Base-by-base conservation (phyloP, 37 sponge, comb jelly and placozoan genomes). In the Halisarca cf. caerulea region DNA sequence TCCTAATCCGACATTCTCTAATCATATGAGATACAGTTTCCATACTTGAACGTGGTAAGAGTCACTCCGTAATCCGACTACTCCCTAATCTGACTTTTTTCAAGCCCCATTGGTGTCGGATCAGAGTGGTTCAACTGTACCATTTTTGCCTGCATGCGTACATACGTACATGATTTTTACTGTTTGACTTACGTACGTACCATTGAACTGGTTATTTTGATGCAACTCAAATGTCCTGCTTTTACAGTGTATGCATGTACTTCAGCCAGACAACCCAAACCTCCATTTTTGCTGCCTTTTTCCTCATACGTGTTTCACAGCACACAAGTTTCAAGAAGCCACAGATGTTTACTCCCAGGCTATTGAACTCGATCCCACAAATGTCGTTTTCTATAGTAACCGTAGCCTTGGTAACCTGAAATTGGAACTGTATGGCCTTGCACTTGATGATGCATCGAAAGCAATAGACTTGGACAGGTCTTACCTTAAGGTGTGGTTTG, bases 381-480 rank as follows among this genome's bases (percentile, higher is more conserved):
- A 85, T 30, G 94, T 96, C 43, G 86, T 88, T 45, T 94, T 93
- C 81, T 98, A 92, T 88, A 91, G 96, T 35, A 98, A 98, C 89
- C 79, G 99, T 27, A 96, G 96, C 86, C 83, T 96, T 61, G 95
- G 95, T 27, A 82, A 96, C 81, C 86, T 98, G 36, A 89, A 88
- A 44, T 90, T 85, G 36, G 99, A 98, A 82, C 82, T 86, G 58
- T 98, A 91, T 82, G 99, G 99, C 0, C 94, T 90, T 78, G 99
- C 99, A 5, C 84, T 98, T 0, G 59, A 68, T 5, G 99, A 98
- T 84, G 99, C 99, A 37, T 89, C 79, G 60, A 94, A 87, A 62
- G 93, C 96, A 7, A 85, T 98, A 5, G 94, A 95, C 11, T 80
- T 98, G 68, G 96, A 98, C 66, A 74, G 61, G 18, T 86, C 84